Conservation (phyloP, 2,113 vertebrate genomes). For the Otocyon megalotis region DNA sequence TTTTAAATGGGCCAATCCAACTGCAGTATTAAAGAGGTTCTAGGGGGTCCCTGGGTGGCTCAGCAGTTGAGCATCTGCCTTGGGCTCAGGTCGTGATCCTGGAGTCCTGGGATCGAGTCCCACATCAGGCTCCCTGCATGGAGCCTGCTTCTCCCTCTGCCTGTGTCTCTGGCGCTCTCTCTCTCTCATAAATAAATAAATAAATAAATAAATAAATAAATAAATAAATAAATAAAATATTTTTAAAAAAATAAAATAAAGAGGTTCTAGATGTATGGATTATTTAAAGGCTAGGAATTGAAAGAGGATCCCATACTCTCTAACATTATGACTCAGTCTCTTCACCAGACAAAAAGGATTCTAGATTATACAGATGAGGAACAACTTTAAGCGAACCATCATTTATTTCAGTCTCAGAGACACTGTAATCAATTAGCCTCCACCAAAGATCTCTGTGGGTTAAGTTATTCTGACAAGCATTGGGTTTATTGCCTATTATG, state of each 20-base stretch:
- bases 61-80: too few relatives aligned
- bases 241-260: neutral
- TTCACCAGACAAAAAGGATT: neutral
- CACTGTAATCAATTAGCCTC: neutral
- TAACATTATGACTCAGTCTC: slow-evolving; percentile 3
- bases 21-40: neutral
- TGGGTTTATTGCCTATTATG: neutral
- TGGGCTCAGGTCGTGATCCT: too few relatives aligned
- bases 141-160: too few relatives aligned
- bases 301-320: neutral
- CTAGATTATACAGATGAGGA: neutral
- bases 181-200: too few relatives aligned
- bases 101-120: too few relatives aligned
- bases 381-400: neutral
- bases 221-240: too few relatives aligned
- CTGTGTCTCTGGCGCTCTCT: too few relatives aligned
- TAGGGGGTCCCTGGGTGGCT: neutral
- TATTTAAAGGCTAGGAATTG: neutral
- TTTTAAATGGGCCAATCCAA: neutral
- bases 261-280: neutral
- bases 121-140: too few relatives aligned
- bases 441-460: neutral
- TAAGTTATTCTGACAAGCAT: neutral
- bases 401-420: neutral
- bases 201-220: too few relatives aligned